Evolutionary conservation across 2,113 vertebrate genomes (phyloP), one percentile per base, ranked within the genome.

Genomic region (Trichomycterus rosablanca): DNA sequence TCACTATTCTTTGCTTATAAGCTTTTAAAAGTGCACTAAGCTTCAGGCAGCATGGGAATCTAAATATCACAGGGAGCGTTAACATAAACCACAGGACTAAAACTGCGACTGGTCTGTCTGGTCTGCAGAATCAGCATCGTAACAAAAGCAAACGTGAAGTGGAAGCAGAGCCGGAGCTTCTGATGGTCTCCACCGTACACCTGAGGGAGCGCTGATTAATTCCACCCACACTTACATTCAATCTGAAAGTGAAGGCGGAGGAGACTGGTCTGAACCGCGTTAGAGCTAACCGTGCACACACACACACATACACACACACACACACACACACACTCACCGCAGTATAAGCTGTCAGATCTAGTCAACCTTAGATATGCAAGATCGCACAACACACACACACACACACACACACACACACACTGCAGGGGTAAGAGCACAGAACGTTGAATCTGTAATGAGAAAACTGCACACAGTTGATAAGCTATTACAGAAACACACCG

Each of bases 321-420:
- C n/a, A n/a, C n/a, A n/a, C n/a, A n/a, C n/a, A n/a, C n/a, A n/a
- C 42, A 45, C 23, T 30, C 50, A 24, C 51, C n/a, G n/a, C n/a
- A n/a, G 72, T 66, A 52, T 51, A 82, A 73, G 63, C 78, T 83
- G 81, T 84, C 83, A 84, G 54, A 79, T 68, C 52, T 0, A 20
- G 55, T 84, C 70, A 83, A 68, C 48, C 66, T 84, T 77, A 82
- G 46, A 72, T 37, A 55, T 52, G 68, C 64, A 69, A 54, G 22
- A 40, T n/a, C 28, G 39, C 32, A 44, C 54, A 40, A 40, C 7
- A 32, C 28, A 32, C 35, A 20, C 23, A 30, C 20, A 50, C 28
- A 58, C 42, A 44, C 50, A 61, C 39, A 58, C 26, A 51, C 45
- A 26, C 43, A 53, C 37, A 18, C 43, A 18, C 46, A 69, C 37